Evolutionary conservation across 92 coral and sea anemone genomes (phyloP).

Genomic region (Porites lobata): DNA sequence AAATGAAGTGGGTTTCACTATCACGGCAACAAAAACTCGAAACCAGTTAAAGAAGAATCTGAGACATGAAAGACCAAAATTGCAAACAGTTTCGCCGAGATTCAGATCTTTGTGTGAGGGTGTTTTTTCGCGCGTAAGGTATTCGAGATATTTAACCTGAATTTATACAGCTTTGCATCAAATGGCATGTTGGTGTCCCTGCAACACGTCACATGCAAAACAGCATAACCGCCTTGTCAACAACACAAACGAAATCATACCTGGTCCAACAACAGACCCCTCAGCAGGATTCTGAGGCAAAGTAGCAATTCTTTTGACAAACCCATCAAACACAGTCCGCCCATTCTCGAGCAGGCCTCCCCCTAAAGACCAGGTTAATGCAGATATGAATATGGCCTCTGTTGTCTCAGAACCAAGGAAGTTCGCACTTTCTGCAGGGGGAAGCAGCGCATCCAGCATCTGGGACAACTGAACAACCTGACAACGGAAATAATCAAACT

Average conservation of each 20-base stretch:
- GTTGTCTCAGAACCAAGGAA: slow-evolving; percentile 89
- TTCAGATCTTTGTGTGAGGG: no score
- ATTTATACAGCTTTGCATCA: no score
- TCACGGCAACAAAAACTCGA: no score
- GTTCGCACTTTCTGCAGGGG: slow-evolving; percentile 86
- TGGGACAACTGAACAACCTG: slow-evolving; percentile 95
- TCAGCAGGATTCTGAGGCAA: slow-evolving; percentile 97
- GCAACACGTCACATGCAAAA: no score
- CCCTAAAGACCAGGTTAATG: slow-evolving; percentile 96
- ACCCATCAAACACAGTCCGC: slow-evolving; percentile 88
- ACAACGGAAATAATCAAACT: not conserved
- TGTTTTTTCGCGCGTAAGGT: no score
- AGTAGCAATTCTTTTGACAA: slow-evolving; percentile 85
- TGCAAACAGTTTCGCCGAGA: no score
- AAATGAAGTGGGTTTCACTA: no score
- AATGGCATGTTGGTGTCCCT: no score
- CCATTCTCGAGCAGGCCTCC: slow-evolving; percentile 96
- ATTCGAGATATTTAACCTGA: no score
- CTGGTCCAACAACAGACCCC: slow-evolving; percentile 97
- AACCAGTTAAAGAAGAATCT: no score
- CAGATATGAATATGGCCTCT: slow-evolving; percentile 88
- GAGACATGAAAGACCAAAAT: no score
- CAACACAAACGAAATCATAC: slow-evolving; percentile 33
- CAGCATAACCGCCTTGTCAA: not conserved
- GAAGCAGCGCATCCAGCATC: slow-evolving; percentile 96